A percentile compares a stretch with the other conserved stretches of the same genome.
phyloP scores from a whole-genome alignment of 1,140 invertebrate genomes.

The Anagrus nilaparvatae region DNA sequence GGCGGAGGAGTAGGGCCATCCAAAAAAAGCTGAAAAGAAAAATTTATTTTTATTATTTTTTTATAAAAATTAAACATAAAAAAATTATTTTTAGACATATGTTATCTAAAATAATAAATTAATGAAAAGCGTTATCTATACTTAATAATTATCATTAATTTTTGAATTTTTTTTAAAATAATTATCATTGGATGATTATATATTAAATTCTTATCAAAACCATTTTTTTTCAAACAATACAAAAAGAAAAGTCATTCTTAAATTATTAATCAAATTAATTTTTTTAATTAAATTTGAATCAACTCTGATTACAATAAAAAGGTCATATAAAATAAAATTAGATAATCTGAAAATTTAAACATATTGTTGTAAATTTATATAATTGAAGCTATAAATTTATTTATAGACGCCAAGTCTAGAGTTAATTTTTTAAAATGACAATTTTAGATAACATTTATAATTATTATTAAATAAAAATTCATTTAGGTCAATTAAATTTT shows the following conservation, averaged over 20 bases:
- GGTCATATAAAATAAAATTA: too few relatives aligned
- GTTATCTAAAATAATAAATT: too few relatives aligned
- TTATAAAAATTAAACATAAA: neutral
- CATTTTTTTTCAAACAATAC: too few relatives aligned
- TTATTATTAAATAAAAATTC: neutral
- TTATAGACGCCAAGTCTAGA: neutral
- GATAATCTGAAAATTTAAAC: too few relatives aligned
- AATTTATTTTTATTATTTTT: conserved; percentile 6
- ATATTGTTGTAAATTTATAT: neutral
- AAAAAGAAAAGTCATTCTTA: too few relatives aligned
- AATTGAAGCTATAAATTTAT: neutral
- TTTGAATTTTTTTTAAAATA: neutral
- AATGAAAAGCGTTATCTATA: too few relatives aligned
- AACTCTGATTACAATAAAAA: too few relatives aligned
- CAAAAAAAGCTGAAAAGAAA: conserved; percentile 36
- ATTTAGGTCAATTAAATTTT: neutral
- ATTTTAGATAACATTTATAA: neutral
- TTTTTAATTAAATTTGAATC: too few relatives aligned
- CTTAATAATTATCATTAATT: too few relatives aligned
- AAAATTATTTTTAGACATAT: neutral
- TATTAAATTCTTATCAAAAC: neutral
- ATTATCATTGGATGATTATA: neutral
- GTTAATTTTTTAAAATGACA: neutral
- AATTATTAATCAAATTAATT: too few relatives aligned
- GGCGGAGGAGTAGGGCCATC: conserved; percentile 40